Conservation (phyloP, 1,140 invertebrate species). For the Megalonaias nervosa region DNA sequence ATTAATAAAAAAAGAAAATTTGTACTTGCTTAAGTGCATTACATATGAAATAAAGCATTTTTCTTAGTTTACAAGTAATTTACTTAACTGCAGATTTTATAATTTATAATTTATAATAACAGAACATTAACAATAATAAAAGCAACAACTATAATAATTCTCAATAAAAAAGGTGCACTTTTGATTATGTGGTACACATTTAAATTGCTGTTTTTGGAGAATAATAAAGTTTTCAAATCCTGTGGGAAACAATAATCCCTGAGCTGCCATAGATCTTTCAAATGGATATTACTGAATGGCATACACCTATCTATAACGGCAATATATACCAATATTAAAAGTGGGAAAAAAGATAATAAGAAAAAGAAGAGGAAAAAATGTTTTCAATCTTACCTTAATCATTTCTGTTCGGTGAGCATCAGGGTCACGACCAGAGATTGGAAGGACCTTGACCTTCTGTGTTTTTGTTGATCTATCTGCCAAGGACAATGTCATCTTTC, state of each 20-base stretch:
- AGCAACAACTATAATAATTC: too few species aligned
- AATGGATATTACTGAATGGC: not conserved
- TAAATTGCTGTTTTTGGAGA: not conserved
- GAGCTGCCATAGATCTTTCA: not conserved
- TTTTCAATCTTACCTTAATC: constrained; percentile 80
- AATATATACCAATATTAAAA: not conserved
- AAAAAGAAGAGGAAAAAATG: not conserved
- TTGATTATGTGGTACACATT: too few species aligned
- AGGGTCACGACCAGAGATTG: constrained; percentile 94
- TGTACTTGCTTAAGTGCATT: too few species aligned
- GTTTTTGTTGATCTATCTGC: constrained; percentile 98
- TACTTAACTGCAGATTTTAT: too few species aligned
- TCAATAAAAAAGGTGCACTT: too few species aligned
- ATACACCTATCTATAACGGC: not conserved
- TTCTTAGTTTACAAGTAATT: too few species aligned
- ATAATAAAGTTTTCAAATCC: not conserved
- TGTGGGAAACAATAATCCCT: not conserved
- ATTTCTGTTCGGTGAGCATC: constrained; percentile 91
- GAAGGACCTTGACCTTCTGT: constrained; percentile 96
- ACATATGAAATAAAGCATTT: too few species aligned
- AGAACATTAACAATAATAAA: too few species aligned
- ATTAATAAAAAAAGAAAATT: too few species aligned
- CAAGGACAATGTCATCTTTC: constrained; percentile 98
- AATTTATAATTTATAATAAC: too few species aligned
- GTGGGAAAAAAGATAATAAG: not conserved